Base-by-base conservation (phyloP, 2,888 invertebrate genomes). In the Oscheius sp. region DNA sequence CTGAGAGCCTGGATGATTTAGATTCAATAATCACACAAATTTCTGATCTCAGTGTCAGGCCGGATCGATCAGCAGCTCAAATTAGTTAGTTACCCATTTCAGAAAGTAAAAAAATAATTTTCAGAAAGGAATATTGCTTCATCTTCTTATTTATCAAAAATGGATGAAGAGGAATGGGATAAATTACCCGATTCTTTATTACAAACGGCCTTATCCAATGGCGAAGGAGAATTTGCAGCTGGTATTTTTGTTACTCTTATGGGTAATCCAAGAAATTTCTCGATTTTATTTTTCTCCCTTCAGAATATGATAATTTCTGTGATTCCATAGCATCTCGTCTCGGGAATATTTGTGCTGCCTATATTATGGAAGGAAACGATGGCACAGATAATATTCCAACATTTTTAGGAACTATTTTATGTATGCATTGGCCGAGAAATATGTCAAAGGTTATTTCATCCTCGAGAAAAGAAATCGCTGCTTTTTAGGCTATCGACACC, bases 101-200 rank as follows among this genome's bases (percentile, higher is more conserved):
- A 35, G 16, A 12, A 35, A 35, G 3, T 6, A 7, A 18, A 25
- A 27, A 12, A 25, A 41, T 46, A 18, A n/a, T 16, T 71, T 78
- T 71, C 53, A 80, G 80, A 79, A 43, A 56, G 77, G 18, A 79
- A 78, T 53, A 78, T 81, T 2, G 25, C 75, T 2, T 49, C 58
- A 3, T 73, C 69, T 29, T 18, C 16, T n/a, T 43, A 43, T 69
- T n/a, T 79, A 13, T 75, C 73, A 5, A 59, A 72, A 35, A 79
- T 81, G 77, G 72, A 74, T n/a, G 77, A 77, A 35, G 75, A 76
- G 7, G 78, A 78, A 45, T 81, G 80, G 80, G 49, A 73, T 16
- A 56, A 66, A 41, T 69, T 81, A 56, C 73, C 74, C 49, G 56
- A 73, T 45, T 49, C 69, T 12, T 59, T 81, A 56, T 29, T 76